A percentile compares a stretch with the other conserved stretches of the same genome.
phyloP scores from a whole-genome alignment of 2,113 vertebrate genomes.

The Steatornis caripensis region DNA sequence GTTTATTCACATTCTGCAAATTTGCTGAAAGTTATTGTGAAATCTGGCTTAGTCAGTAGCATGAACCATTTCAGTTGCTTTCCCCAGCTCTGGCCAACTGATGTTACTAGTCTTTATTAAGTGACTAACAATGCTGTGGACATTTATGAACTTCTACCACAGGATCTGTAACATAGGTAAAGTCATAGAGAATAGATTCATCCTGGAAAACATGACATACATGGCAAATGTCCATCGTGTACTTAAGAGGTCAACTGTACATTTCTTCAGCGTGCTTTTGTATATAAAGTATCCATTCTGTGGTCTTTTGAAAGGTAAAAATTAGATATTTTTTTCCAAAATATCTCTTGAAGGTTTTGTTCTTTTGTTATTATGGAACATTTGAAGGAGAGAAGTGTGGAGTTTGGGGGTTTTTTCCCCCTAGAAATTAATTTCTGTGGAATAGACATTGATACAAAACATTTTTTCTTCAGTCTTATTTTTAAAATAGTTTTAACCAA shows the following conservation, averaged over 20 bases:
- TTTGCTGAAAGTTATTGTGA: background rate
- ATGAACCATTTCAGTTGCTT: background rate
- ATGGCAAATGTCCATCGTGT: background rate
- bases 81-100: background rate
- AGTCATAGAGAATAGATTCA: background rate
- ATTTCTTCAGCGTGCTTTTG: background rate
- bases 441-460: background rate
- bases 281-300: background rate
- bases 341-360: background rate
- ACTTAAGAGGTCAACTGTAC: background rate
- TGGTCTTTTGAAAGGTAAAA: background rate
- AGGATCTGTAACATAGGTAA: background rate
- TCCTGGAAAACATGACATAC: background rate
- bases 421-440: background rate
- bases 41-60: background rate
- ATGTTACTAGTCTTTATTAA: background rate
- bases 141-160: background rate
- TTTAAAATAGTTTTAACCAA: background rate
- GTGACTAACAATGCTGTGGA: background rate
- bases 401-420: fast-evolving
- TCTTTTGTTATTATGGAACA: background rate
- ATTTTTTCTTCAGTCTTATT: background rate
- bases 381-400: background rate
- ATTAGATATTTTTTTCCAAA: background rate
- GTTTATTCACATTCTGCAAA: background rate